A percentile compares a stretch with the other conserved stretches of the same genome.
Conservation (phyloP, 2,888 invertebrate genomes). For the Chrysina gloriosa region DNA sequence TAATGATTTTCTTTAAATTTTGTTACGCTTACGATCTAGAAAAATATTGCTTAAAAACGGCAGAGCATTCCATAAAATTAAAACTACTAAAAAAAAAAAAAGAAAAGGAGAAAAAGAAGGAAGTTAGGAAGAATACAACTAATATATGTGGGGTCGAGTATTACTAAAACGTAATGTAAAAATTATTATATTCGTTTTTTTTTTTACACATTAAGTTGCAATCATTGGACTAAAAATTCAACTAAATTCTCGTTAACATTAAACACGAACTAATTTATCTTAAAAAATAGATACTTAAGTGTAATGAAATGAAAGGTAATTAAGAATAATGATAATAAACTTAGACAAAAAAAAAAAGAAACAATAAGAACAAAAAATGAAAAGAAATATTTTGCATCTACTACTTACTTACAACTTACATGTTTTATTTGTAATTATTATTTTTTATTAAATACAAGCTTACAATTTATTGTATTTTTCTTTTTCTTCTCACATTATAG, state of each 20-base stretch:
- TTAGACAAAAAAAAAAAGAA: constrained; percentile 14
- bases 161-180: constrained; percentile 40
- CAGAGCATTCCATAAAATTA: neutral
- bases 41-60: constrained; percentile 19
- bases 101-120: constrained; percentile 2
- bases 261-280: neutral
- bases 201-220: neutral
- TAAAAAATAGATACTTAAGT: neutral
- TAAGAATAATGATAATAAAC: neutral
- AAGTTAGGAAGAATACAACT: neutral
- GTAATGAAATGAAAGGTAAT: neutral
- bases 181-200: neutral
- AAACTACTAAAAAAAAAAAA: neutral
- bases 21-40: constrained; percentile 10
- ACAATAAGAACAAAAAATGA: constrained; percentile 3
- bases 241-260: too few relatives aligned
- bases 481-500: neutral
- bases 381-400: neutral
- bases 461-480: neutral
- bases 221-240: constrained; percentile 19
- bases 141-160: constrained; percentile 8
- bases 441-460: too few relatives aligned
- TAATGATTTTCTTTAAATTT: neutral
- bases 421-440: neutral
- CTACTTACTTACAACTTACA: neutral